A percentile compares a stretch with the other conserved stretches of the same genome.
phyloP scores from a whole-genome alignment of 2,113 vertebrate species.

The Rutilus rutilus region DNA sequence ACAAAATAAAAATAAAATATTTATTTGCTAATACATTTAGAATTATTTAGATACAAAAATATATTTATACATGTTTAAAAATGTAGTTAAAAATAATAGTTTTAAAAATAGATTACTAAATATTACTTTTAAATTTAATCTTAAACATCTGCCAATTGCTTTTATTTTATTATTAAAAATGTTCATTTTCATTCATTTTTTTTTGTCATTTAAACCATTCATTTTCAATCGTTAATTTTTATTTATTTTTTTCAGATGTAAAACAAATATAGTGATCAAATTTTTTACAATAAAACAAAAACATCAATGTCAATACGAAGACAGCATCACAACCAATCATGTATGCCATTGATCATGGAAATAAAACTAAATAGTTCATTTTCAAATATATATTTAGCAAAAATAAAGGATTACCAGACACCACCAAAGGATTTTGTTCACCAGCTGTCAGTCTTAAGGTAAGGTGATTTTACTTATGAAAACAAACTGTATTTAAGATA shows the following conservation, averaged over 20 bases:
- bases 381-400: background rate
- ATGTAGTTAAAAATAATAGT: background rate
- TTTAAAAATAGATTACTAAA: no score
- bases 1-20: background rate
- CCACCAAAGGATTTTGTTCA: background rate
- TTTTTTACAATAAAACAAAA: no score
- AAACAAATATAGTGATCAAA: no score
- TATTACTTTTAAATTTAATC: background rate
- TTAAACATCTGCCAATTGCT: background rate
- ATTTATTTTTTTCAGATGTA: no score
- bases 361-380: background rate
- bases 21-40: background rate
- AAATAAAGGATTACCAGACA: background rate
- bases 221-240: no score
- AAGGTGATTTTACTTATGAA: background rate
- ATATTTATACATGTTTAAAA: background rate
- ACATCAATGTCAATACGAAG: no score
- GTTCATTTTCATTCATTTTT: no score
- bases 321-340: no score
- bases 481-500: background rate
- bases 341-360: no score
- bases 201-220: no score
- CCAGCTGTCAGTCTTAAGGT: background rate
- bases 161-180: background rate
- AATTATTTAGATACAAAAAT: background rate